Conservation (phyloP, 2,113 vertebrate genomes). For the Leuciscus idus region DNA sequence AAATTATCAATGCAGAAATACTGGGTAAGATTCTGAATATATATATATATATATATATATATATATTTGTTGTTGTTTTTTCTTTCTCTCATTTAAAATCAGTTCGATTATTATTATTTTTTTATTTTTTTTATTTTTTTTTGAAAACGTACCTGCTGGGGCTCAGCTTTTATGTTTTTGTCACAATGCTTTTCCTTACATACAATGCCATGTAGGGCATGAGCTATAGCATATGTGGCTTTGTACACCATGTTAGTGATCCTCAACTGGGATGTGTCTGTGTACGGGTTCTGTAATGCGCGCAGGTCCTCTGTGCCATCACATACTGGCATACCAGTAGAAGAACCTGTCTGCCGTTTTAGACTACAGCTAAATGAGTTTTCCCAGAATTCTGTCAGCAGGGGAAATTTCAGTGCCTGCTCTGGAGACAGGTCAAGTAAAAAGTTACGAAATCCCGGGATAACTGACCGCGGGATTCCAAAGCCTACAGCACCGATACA, state of each 20-base stretch:
- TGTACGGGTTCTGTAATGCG: slow-evolving; percentile 63
- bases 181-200: slow-evolving; percentile 63
- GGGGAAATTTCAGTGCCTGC: slow-evolving; percentile 52
- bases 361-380: slow-evolving; percentile 68
- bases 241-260: slow-evolving; percentile 75
- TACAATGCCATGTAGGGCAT: slow-evolving; percentile 65
- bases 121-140: too few species aligned
- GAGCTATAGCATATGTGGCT: slow-evolving; percentile 73
- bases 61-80: background rate
- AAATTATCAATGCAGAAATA: too few species aligned
- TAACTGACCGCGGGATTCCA: slow-evolving; percentile 63
- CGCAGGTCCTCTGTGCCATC: slow-evolving; percentile 67
- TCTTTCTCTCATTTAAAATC: background rate
- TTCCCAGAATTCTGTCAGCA: slow-evolving; percentile 74
- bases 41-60: background rate
- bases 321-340: slow-evolving; percentile 50
- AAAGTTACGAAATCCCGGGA: slow-evolving; percentile 72
- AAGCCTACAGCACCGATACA: slow-evolving; percentile 68
- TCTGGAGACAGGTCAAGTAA: slow-evolving; percentile 61
- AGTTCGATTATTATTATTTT: too few species aligned
- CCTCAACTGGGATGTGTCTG: slow-evolving; percentile 71
- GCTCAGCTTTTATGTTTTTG: slow-evolving; percentile 51
- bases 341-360: background rate
- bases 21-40: background rate
- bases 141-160: slow-evolving; percentile 61